Conservation (phyloP, 64 coral and sea anemone genomes). For the Dendrophyllia cribrosa region DNA sequence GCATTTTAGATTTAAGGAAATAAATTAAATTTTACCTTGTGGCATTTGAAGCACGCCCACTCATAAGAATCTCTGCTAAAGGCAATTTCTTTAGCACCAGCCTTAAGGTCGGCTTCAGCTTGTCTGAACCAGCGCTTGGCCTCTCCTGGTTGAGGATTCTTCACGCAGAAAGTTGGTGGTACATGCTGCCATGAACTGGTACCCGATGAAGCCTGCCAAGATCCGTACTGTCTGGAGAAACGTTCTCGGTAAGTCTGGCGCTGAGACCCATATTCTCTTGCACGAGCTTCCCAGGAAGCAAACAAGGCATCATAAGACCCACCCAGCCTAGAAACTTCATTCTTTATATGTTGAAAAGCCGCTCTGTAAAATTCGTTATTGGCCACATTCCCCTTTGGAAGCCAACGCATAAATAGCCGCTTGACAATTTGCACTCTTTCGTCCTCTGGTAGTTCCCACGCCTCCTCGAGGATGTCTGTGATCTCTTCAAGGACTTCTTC, state of each 20-base stretch:
- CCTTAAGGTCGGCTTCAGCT: conserved; percentile 62
- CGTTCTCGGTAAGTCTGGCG: neutral
- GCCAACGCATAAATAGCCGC: conserved; percentile 69
- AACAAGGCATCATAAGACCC: neutral
- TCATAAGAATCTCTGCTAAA: conserved; percentile 30
- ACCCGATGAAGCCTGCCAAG: neutral
- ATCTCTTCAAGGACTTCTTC: conserved; percentile 38
- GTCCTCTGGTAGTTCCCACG: conserved; percentile 65
- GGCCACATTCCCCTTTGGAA: conserved; percentile 69
- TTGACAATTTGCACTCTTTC: conserved; percentile 59
- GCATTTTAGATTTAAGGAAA: neutral
- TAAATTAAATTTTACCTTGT: conserved; percentile 55
- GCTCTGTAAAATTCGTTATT: conserved; percentile 59
- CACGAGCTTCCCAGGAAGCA: neutral
- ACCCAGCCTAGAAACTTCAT: conserved; percentile 64
- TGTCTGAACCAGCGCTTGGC: conserved; percentile 82
- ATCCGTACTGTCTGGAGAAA: neutral
- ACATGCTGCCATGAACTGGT: neutral
- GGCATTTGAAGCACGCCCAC: conserved; percentile 87
- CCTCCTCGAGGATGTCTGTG: conserved; percentile 32
- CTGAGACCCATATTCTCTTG: neutral
- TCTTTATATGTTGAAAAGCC: conserved; percentile 65
- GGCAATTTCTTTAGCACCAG: conserved; percentile 48
- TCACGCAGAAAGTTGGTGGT: conserved; percentile 16
- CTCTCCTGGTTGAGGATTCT: conserved; percentile 77